Base-by-base conservation (phyloP, 1,140 invertebrate genomes). In the Polyergus mexicanus region DNA sequence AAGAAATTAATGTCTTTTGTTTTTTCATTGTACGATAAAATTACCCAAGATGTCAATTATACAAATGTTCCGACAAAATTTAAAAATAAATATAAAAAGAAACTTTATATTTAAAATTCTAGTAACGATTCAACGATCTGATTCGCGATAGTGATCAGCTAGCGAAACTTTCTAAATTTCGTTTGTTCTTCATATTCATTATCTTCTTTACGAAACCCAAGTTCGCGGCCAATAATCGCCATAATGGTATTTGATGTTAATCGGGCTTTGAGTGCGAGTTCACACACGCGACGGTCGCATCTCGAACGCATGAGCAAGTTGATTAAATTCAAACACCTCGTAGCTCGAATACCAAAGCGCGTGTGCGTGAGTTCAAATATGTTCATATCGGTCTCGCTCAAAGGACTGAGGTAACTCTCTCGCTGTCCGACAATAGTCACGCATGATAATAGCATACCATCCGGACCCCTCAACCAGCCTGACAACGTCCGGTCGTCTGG, bases 261-360 rank as follows among this genome's bases (percentile, higher is more conserved):
- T 93, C 93, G 91, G 89, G 92, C 94, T 94, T 95, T 94, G 94
- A 94, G 91, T 84, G 68, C 86, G 88, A 90, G 89, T 92, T 92
- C 91, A 87, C 47, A 51, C 47, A 51, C 92, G 89, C 90, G 89
- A 68, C 85, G 89, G 86, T 88, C 92, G 92, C 91, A 92, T 93
- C 88, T 91, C 88, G 91, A 89, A 91, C 93, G 93, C 94, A 94
- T 93, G 93, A 95, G 91, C 93, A 91, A 92, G 93, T 95, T 94
- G 94, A 95, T 95, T 95, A 94, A 95, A 95, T 95, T 95, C 94
- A 94, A 94, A 95, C 94, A 94, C 94, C 94, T 94, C 92, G 91
- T 91, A 92, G 89, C 89, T 90, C 90, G 92, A 92, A 94, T 94
- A 88, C 93, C 94, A 91, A 91, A 87, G 90, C 85, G 68, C 86